A percentile compares a stretch with the other conserved stretches of the same genome.
phyloP scores from a whole-genome alignment of 2,113 vertebrate species.

The Chiloscyllium plagiosum region DNA sequence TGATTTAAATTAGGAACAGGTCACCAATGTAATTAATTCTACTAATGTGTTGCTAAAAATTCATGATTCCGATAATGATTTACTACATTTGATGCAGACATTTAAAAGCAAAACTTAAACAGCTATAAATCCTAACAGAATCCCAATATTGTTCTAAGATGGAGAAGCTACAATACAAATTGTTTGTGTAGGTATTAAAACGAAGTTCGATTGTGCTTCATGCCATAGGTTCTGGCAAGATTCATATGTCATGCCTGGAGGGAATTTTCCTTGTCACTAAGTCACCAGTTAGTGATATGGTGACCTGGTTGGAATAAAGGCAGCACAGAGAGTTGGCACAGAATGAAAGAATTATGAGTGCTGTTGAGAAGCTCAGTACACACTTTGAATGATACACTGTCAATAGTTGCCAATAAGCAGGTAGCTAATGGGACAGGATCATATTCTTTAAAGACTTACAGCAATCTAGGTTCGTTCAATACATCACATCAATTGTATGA shows the following conservation, averaged over 20 bases:
- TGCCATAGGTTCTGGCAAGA: not conserved
- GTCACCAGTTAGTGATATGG: not conserved
- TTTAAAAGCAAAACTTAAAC: not conserved
- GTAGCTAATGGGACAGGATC: too few species aligned
- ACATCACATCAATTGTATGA: too few species aligned
- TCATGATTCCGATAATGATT: not conserved
- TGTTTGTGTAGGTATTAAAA: not conserved
- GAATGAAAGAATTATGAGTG: not conserved
- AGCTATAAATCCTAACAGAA: not conserved
- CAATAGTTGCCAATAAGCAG: not conserved
- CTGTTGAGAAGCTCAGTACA: not conserved
- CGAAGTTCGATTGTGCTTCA: not conserved
- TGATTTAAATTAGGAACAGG: not conserved
- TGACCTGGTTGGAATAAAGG: not conserved
- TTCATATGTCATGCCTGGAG: too few species aligned
- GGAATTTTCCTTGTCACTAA: not conserved
- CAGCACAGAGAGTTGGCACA: not conserved
- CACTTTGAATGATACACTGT: not conserved
- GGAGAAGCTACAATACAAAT: not conserved
- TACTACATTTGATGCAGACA: not conserved
- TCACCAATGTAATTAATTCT: not conserved
- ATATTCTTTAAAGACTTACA: too few species aligned
- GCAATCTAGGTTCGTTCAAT: too few species aligned
- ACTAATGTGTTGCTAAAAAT: not conserved
- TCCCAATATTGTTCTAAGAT: not conserved